Evolutionary conservation across 1,140 invertebrate species (phyloP).

Genomic region (Globodera ellingtonae): DNA sequence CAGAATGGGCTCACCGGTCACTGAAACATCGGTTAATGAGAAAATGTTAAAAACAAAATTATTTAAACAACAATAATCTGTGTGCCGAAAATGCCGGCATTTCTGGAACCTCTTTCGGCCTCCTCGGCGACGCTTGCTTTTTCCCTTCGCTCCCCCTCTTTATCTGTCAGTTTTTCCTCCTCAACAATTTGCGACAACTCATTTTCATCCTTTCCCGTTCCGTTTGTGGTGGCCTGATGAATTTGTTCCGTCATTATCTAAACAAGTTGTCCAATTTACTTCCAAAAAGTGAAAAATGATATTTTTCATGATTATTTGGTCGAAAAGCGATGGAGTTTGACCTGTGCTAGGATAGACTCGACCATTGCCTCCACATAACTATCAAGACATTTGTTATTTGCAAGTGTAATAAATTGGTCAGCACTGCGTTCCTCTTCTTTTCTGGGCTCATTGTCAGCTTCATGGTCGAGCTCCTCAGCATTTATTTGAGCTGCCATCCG

Average conservation of each 20-base stretch:
- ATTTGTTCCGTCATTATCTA: background rate
- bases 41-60: background rate
- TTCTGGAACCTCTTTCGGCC: background rate
- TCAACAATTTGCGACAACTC: background rate
- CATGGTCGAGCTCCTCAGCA: background rate
- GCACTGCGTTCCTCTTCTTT: background rate
- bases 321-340: background rate
- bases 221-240: too few relatives aligned
- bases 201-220: background rate
- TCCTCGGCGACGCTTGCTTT: background rate
- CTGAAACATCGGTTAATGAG: background rate
- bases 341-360: background rate
- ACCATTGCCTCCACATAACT: conserved; percentile 16
- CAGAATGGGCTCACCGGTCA: background rate
- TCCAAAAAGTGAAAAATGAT: too few relatives aligned
- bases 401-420: background rate
- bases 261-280: background rate
- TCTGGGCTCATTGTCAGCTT: background rate
- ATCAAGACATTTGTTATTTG: background rate
- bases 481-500: conserved; percentile 14
- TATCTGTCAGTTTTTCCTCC: background rate
- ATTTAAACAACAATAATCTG: too few relatives aligned
- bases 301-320: background rate
- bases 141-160: too few relatives aligned
- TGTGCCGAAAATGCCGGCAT: background rate